Base-by-base conservation (phyloP, 2,888 invertebrate species). In the Parasteatoda lunata region DNA sequence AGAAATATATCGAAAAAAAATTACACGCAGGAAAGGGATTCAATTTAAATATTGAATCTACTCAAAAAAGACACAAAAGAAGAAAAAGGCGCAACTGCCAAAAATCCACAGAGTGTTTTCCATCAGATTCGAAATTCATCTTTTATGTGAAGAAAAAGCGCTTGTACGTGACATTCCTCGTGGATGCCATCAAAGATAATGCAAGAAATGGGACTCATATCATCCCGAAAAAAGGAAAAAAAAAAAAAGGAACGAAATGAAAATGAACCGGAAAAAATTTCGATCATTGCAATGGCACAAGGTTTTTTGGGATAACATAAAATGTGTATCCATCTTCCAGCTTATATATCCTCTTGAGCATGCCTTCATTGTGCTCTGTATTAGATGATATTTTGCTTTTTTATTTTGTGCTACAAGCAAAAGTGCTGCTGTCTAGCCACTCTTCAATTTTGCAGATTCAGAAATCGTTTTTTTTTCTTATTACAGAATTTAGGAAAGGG, bases 21-120 rank as follows among this genome's bases (percentile, higher is more conserved):
- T 47, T 11, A 59, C 13, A 47, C 47, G 3, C 70, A 5, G 49
- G n/a, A 70, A 73, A 59, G 15, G 71, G 70, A 79, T 79, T 79
- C 79, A 79, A 79, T 79, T 79, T 79, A 71, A 79, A 59, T 64
- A 79, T 59, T 79, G 79, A 79, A 79, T 71, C 71, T 64, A n/a
- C 9, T 70, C 70, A 30, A 30, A 30, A 30, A 30, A 30, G 30
- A 30, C 30, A 30, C 30, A 30, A 30, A 30, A 30, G 30, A 30
- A 30, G 30, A 30, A 30, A 30, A 30, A 30, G 30, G 30, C 30
- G 30, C 30, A 30, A 69, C 77, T 64, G 79, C 49, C 71, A 71
- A 71, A 79, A 72, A 79, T 15, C 48, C 70, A 9, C 13, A 47
- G 15, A 68, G 47, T 69, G 81, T 68, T 81, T 75, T 69, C 69